Percentiles rank a stretch among this genome's conserved stretches.
Evolutionary conservation across 2,113 vertebrate genomes (phyloP).

Genomic region (Phoxinus phoxinus): DNA sequence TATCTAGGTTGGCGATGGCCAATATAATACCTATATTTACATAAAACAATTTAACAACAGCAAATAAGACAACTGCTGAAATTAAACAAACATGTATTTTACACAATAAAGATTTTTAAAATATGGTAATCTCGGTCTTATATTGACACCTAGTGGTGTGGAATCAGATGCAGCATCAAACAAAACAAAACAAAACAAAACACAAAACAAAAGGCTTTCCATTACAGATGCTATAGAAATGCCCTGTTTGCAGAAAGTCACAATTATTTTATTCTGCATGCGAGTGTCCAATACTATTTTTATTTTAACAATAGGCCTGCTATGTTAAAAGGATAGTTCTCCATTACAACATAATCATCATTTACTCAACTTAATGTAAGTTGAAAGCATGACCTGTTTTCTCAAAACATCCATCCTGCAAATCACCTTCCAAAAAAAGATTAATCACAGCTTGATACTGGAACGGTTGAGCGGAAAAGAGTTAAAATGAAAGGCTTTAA

Average conservation of each 20-base stretch:
- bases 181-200: background rate
- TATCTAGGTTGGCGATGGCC: background rate
- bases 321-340: background rate
- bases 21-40: background rate
- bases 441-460: conserved; percentile 10
- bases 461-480: background rate
- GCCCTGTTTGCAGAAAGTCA: background rate
- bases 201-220: background rate
- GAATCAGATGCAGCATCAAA: background rate
- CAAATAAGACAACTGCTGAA: background rate
- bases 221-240: background rate
- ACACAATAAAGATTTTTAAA: background rate
- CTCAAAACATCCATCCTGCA: background rate
- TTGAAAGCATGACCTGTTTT: background rate
- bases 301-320: background rate
- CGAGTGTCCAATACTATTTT: background rate
- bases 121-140: background rate
- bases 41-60: background rate
- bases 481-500: conserved; percentile 3
- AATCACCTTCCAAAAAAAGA: background rate
- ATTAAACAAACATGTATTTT: background rate
- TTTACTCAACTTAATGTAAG: background rate
- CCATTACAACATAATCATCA: background rate
- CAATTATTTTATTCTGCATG: background rate
- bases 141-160: background rate